Percentiles rank a stretch among this genome's conserved stretches.
Evolutionary conservation across 2,888 invertebrate genomes (phyloP).

Genomic region (Cephus spinipes): DNA sequence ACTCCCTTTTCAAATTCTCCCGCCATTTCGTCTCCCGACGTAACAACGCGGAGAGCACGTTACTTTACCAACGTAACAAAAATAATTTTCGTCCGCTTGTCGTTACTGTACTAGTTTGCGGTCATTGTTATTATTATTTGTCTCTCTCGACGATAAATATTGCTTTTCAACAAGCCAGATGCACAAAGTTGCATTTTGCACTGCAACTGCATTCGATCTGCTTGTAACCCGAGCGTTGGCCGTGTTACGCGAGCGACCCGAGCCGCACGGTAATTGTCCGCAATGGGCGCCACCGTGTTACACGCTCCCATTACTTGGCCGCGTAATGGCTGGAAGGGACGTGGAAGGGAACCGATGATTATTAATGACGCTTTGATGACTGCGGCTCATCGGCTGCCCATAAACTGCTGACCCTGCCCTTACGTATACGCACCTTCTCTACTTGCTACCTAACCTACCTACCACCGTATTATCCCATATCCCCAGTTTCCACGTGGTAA

Average conservation of each 20-base stretch:
- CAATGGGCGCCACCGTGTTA: constrained; percentile 5
- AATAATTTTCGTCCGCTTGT: too few species aligned
- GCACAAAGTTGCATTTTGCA: too few species aligned
- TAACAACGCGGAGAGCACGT: too few species aligned
- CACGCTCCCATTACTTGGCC: not conserved
- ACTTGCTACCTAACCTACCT: too few species aligned
- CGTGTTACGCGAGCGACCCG: not conserved
- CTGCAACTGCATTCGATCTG: too few species aligned
- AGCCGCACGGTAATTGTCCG: constrained; percentile 8
- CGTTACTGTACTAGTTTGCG: too few species aligned
- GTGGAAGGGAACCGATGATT: constrained; percentile 19
- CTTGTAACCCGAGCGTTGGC: not conserved
- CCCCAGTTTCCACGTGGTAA: constrained; percentile 29
- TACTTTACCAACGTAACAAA: too few species aligned
- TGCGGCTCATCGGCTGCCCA: constrained; percentile 21
- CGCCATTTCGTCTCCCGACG: too few species aligned
- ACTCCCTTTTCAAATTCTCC: too few species aligned
- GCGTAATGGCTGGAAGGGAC: not conserved
- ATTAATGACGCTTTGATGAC: constrained; percentile 33
- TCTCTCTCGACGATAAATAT: too few species aligned
- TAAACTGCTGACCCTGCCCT: constrained; percentile 30
- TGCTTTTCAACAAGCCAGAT: too few species aligned
- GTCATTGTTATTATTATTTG: too few species aligned
- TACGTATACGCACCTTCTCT: not conserved
- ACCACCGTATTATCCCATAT: not conserved